Percentiles rank a stretch among this genome's conserved stretches.
Evolutionary conservation across 1,140 invertebrate species (phyloP).

Genomic region (Zophobas morio): DNA sequence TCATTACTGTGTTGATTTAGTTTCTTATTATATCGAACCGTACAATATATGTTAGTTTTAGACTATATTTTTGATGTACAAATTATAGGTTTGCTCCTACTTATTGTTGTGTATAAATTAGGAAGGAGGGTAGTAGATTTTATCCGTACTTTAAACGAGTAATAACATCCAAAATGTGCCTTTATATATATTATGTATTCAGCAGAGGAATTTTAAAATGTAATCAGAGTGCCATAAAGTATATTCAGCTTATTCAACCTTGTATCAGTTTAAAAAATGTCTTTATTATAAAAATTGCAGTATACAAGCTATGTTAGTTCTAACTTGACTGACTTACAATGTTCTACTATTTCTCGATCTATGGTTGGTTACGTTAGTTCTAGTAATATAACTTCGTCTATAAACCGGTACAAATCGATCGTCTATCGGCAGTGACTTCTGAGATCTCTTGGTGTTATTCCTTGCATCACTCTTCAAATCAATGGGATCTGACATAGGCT

Average conservation of each 20-base stretch:
- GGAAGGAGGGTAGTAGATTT: background rate
- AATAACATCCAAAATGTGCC: conserved; percentile 12
- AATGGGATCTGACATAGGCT: conserved; percentile 49
- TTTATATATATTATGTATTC: conserved; percentile 6
- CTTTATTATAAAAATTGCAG: conserved; percentile 32
- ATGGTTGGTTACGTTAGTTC: conserved; percentile 57
- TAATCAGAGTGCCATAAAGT: conserved; percentile 35
- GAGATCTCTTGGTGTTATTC: conserved; percentile 41
- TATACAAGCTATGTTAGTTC: conserved; percentile 17
- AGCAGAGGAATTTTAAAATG: conserved; percentile 1
- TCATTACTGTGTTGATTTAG: background rate
- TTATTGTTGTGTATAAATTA: conserved; percentile 14
- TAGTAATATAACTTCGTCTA: conserved; percentile 57
- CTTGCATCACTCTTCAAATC: conserved; percentile 34
- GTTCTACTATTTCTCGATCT: conserved; percentile 32
- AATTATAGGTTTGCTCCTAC: conserved; percentile 9
- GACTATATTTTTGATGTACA: conserved; percentile 28
- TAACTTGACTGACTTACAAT: background rate
- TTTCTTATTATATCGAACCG: background rate
- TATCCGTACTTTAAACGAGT: background rate
- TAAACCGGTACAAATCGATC: conserved; percentile 50
- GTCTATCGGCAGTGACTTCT: conserved; percentile 28
- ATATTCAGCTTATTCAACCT: conserved; percentile 7
- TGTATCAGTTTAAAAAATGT: conserved; percentile 18
- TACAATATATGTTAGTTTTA: conserved; percentile 9